Evolutionary conservation across 2,797 vertebrate genomes (phyloP), one percentile per base, ranked within the genome.

Genomic region (Myoxocephalus aenaeus): DNA sequence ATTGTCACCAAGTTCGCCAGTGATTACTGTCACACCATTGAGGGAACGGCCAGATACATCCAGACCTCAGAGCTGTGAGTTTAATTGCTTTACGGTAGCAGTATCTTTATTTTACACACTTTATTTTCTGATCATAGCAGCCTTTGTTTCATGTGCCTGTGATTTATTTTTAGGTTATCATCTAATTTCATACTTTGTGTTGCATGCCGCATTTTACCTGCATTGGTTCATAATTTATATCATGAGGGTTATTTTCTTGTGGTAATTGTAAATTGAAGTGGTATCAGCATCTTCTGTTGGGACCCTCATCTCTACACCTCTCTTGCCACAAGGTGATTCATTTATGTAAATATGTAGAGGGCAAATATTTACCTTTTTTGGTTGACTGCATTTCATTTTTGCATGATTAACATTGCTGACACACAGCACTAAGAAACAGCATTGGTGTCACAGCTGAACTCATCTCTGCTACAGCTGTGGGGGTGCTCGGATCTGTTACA

Each of bases 1-100:
- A 96, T 96, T 50, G 95, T 96, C 89, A 96, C 96, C 79, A 96
- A 96, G 88, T 96, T 96, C 10, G 96, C 96, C 82, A 93, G 93
- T 0, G 95, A 96, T 81, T 96, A 96, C 86, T 96, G 96, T 90
- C 94, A 91, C 94, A 96, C 96, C 77, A 96, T 96, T 2, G 96
- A 96, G 89, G 96, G 96, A 82, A 96, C 96, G 1, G 95, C 92
- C 34, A 91, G 92, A 32, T 84, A 96, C 89, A 96, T 96, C 65
- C 95, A 96, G 89, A 96, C 96, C 22, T 92, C 96, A 0, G 96
- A 96, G 83, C 92, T 96, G 96, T 96, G 91, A 96, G 96, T 94
- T 7, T 9, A 14, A 73, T 71, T 29, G 68, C 65, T 38, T 5
- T 42, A 20, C 27, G 15, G 34, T 2, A 36, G 22, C 48, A n/a